Conservation (phyloP, 2,888 invertebrate genomes). For the Melanotus villosus region DNA sequence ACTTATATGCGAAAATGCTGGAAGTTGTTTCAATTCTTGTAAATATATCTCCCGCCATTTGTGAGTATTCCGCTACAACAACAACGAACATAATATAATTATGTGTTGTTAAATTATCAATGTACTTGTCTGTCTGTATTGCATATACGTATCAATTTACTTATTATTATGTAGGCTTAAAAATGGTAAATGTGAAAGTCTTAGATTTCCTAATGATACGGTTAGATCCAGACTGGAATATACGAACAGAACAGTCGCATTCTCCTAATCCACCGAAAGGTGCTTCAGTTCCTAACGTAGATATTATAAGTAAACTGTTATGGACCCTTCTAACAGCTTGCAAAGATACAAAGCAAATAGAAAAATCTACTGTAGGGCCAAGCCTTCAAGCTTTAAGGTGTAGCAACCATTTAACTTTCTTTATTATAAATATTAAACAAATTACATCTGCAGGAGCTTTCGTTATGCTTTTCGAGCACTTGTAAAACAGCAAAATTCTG, state of each 20-base stretch:
- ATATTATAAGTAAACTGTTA: conserved; percentile 46
- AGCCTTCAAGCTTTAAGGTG: conserved; percentile 36
- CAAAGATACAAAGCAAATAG: background rate
- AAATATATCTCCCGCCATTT: conserved; percentile 57
- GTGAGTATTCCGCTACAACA: too few species aligned
- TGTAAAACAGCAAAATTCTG: conserved; percentile 41
- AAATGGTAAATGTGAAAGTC: conserved; percentile 61
- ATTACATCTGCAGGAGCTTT: conserved; percentile 54
- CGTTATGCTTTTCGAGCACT: conserved; percentile 54
- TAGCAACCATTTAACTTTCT: background rate
- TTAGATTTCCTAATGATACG: conserved; percentile 62
- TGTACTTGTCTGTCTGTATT: too few species aligned
- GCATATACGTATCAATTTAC: too few species aligned
- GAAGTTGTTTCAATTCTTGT: conserved; percentile 58
- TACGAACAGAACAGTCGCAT: conserved; percentile 45
- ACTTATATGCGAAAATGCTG: conserved; percentile 61
- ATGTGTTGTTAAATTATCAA: too few species aligned
- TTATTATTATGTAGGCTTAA: conserved; percentile 58
- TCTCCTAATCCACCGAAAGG: conserved; percentile 45
- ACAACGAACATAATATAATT: too few species aligned
- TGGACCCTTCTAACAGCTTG: conserved; percentile 49
- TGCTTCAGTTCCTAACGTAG: conserved; percentile 31
- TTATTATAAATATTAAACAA: background rate
- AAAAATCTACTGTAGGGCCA: conserved; percentile 22
- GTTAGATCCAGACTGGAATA: conserved; percentile 62